phyloP scores from a whole-genome alignment of 2,888 invertebrate genomes.

The Gibbula magus region DNA sequence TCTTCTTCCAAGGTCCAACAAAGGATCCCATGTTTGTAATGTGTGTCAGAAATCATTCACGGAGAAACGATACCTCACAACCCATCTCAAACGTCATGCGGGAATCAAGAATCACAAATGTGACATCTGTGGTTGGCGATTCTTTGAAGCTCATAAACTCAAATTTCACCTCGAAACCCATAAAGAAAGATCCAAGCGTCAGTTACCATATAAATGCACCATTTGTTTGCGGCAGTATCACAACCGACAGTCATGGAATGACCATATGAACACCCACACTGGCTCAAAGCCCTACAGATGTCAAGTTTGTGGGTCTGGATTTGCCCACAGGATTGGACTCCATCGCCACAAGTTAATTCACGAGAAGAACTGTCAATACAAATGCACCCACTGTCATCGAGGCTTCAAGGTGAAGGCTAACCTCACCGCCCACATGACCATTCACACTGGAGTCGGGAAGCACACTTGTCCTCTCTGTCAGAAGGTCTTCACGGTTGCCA shows the following conservation, averaged over 20 bases:
- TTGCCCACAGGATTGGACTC: conserved; percentile 47
- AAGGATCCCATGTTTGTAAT: conserved; percentile 10
- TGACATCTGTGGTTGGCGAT: conserved; percentile 42
- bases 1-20: background rate
- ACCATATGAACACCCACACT: conserved; percentile 55
- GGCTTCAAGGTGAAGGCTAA: conserved; percentile 50
- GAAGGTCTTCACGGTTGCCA: conserved; percentile 46
- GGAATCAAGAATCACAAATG: conserved; percentile 42
- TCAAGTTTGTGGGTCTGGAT: conserved; percentile 39
- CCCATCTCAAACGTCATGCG: conserved; percentile 43
- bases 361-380: conserved; percentile 40
- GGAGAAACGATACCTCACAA: conserved; percentile 41
- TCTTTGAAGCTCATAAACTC: conserved; percentile 44
- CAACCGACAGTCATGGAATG: conserved; percentile 39
- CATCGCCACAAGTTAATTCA: conserved; percentile 43
- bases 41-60: conserved; percentile 44
- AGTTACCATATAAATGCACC: conserved; percentile 40
- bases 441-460: conserved; percentile 46
- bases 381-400: conserved; percentile 47
- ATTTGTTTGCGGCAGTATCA: conserved; percentile 45
- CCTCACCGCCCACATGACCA: conserved; percentile 47
- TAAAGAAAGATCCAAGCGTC: conserved; percentile 34
- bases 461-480: conserved; percentile 42
- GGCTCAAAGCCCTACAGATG: conserved; percentile 51
- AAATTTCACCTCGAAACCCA: conserved; percentile 46